phyloP scores from a whole-genome alignment of 2,888 invertebrate species.

The Hydroisotoma schaefferi region DNA sequence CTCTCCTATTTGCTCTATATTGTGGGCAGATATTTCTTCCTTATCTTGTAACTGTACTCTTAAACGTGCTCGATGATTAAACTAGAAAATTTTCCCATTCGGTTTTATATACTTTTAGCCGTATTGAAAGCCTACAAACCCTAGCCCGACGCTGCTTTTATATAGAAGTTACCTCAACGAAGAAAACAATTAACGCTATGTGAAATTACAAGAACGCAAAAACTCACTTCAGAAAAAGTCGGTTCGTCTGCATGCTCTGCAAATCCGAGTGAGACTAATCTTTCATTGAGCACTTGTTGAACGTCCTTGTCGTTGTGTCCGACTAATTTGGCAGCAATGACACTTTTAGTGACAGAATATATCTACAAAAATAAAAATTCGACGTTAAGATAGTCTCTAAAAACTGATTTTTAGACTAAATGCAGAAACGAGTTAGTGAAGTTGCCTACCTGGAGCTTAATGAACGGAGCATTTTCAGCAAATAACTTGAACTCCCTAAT shows the following conservation, averaged over 20 bases:
- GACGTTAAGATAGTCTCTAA: no score
- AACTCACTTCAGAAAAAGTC: constrained; percentile 67
- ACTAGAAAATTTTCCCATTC: constrained; percentile 11
- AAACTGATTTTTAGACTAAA: neutral
- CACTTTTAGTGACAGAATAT: constrained; percentile 73
- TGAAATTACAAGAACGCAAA: neutral
- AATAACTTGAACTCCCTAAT: constrained; percentile 27
- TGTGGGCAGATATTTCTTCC: constrained; percentile 25
- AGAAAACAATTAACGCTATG: neutral
- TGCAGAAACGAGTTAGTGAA: neutral
- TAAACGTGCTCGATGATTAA: constrained; percentile 28
- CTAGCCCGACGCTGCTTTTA: no score
- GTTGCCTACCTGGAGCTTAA: constrained; percentile 16
- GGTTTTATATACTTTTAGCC: neutral
- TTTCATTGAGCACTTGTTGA: constrained; percentile 30
- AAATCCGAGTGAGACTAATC: constrained; percentile 61
- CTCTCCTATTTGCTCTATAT: constrained; percentile 36
- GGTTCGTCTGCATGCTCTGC: constrained; percentile 72
- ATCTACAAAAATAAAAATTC: constrained; percentile 53
- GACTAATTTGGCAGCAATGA: constrained; percentile 66
- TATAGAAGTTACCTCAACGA: no score
- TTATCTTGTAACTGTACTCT: constrained; percentile 22
- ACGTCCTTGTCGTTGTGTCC: constrained; percentile 27
- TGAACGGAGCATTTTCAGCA: constrained; percentile 15
- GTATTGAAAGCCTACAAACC: constrained; percentile 7